Percentiles rank a stretch among this genome's conserved stretches.
These are phyloP conservation scores for Sylvia borin DNA, from an alignment of 2,797 vertebrate genomes.

Conservation along the genomic window DNA sequence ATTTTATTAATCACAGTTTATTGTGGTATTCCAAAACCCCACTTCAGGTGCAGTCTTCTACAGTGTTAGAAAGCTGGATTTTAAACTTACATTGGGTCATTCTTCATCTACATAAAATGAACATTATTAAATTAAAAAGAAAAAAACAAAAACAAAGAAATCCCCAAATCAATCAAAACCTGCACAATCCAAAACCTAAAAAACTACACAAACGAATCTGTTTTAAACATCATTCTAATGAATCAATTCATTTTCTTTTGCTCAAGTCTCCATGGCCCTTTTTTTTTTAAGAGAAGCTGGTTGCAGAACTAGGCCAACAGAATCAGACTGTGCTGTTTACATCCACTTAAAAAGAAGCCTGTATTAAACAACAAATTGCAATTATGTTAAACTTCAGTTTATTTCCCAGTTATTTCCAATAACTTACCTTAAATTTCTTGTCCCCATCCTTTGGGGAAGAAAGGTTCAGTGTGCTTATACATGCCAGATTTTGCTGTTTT, in stretches of 20 bases:
- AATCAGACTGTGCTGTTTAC: neutral
- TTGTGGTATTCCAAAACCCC: neutral
- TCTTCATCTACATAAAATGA: neutral
- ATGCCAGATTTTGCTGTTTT: constrained; percentile 80
- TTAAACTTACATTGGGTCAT: neutral
- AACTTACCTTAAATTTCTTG: constrained; percentile 84
- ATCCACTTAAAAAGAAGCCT: neutral
- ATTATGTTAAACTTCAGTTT: neutral
- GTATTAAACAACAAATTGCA: neutral
- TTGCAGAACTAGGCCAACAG: neutral
- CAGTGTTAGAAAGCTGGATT: neutral
- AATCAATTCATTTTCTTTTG: neutral
- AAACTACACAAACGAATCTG: neutral
- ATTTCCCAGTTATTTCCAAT: neutral
- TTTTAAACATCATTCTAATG: neutral
- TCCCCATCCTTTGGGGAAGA: constrained; percentile 77
- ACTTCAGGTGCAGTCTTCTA: neutral
- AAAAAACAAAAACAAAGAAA: too few species aligned
- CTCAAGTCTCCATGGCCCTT: neutral
- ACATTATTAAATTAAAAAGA: neutral
- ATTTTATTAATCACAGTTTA: neutral
- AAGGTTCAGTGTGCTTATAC: constrained; percentile 80
- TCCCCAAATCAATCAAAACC: neutral
- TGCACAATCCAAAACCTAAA: neutral
- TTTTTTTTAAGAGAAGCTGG: neutral